A percentile compares a stretch with the other conserved stretches of the same genome.
These are phyloP conservation scores for Microcebus murinus DNA, from an alignment of 2,113 vertebrate species.

Conservation along the genomic window DNA sequence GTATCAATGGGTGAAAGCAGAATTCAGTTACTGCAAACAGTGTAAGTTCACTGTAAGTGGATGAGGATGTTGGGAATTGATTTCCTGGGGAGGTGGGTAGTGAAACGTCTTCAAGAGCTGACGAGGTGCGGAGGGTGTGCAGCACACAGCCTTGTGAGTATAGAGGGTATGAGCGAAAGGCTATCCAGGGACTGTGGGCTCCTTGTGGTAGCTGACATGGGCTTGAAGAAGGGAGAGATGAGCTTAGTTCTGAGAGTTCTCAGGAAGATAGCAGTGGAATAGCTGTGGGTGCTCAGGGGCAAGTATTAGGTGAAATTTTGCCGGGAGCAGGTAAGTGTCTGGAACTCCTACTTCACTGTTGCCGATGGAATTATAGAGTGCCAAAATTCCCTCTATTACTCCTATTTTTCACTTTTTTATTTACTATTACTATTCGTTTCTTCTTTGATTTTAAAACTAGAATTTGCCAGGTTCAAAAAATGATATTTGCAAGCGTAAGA, in stretches of 20 bases:
- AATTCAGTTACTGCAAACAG: not conserved
- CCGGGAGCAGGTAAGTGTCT: too few species aligned
- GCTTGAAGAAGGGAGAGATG: not conserved
- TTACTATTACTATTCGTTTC: not conserved
- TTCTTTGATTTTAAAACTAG: not conserved
- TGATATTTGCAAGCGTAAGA: not conserved
- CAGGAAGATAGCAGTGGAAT: not conserved
- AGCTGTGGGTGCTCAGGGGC: not conserved
- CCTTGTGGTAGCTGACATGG: not conserved
- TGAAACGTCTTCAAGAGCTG: not conserved
- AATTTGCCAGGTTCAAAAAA: not conserved
- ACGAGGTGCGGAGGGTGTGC: too few species aligned
- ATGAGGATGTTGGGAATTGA: not conserved
- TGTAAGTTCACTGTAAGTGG: not conserved
- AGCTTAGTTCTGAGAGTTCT: not conserved
- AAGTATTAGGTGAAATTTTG: not conserved
- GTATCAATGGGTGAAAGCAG: not conserved
- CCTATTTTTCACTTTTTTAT: not conserved
- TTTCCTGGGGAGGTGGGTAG: too few species aligned
- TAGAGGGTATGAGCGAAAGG: too few species aligned
- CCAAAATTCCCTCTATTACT: not conserved
- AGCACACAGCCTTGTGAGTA: accelerated
- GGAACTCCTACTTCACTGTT: not conserved
- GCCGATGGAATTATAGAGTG: not conserved
- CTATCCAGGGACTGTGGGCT: not conserved